Evolutionary conservation across 37 sponge, comb jelly and placozoan species (phyloP), one percentile per base, ranked within the genome.

Genomic region (Bolinopsis microptera): DNA sequence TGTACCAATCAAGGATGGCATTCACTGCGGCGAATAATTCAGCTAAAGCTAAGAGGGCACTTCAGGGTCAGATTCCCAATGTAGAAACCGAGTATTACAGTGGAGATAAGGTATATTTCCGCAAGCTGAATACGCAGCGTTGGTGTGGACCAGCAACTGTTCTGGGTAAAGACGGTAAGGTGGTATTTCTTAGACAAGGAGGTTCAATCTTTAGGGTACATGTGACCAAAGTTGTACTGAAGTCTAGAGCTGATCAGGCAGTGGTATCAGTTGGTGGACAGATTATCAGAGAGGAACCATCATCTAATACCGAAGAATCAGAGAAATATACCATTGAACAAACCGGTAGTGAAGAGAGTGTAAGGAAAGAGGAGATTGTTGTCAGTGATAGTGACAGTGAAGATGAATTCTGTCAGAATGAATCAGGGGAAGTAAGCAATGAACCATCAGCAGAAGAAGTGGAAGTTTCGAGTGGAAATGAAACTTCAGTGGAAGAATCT

Each of bases 71-170:
- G 13, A 25, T 39, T 5, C 25, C n/a, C 1, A 38, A 86, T 24
- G 90, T 41, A 5, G 61, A 86, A 26, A 34, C 32, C 3, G 30
- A 39, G 24, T 86, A 86, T 41, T 39, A 36, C 48, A 13, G 0
- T 39, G 90, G 90, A 40, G 90, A 86, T 40, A 38, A 40, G 48
- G 90, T 86, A 27, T 86, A 40, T 86, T 86, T 28, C 30, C 34
- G 39, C 28, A 39, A 41, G n/a, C 0, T 39, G 61, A 39, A 86
- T 41, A 40, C 37, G 61, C 37, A 86, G 35, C 1, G 3, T 0
- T 86, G 90, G 90, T 86, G 3, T 0, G 90, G 90, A 41, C 90
- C 90, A 5, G 90, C 90, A 34, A 86, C 90, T n/a, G 90, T 86
- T 39, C 13, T 86, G 2, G 90, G 90, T 26, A 38, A 41, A 41